Evolutionary conservation across 2,888 invertebrate genomes (phyloP).

Genomic region (Leptopilina drosophilae): DNA sequence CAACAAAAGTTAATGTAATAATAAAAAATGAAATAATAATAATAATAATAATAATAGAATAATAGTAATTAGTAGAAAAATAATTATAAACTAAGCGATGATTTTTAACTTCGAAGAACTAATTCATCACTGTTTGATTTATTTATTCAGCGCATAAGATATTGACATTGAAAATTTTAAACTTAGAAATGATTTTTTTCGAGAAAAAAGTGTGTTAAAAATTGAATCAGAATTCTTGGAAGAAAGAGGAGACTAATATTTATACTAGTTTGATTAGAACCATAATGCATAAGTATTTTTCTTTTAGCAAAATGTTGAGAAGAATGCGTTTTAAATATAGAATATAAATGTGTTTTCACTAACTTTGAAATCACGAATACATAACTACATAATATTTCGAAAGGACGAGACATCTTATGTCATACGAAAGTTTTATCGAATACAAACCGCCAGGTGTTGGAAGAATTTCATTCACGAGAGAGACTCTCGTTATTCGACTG

Average conservation of each 20-base stretch:
- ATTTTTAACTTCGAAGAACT: too few relatives aligned
- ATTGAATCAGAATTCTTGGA: not conserved
- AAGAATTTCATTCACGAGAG: conserved; percentile 7
- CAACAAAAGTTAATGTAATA: too few relatives aligned
- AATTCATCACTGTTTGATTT: too few relatives aligned
- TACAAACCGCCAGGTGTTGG: not conserved
- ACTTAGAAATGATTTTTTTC: not conserved
- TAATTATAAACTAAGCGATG: too few relatives aligned
- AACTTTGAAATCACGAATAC: conserved; percentile 31
- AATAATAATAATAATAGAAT: too few relatives aligned
- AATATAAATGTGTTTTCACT: conserved; percentile 22
- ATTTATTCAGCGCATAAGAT: too few relatives aligned
- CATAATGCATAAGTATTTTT: not conserved
- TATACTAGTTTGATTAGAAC: not conserved
- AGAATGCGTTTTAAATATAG: conserved; percentile 36
- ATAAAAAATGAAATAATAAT: too few relatives aligned
- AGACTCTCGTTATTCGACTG: not conserved
- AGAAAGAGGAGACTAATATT: not conserved
- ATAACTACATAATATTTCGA: conserved; percentile 33
- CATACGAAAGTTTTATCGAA: conserved; percentile 19
- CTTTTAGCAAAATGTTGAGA: conserved; percentile 3
- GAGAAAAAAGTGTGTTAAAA: too few relatives aligned
- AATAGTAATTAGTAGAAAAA: too few relatives aligned
- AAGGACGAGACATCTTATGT: conserved; percentile 29
- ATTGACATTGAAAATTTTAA: too few relatives aligned